phyloP scores from a whole-genome alignment of 2,888 invertebrate species.

The Macaria notata region DNA sequence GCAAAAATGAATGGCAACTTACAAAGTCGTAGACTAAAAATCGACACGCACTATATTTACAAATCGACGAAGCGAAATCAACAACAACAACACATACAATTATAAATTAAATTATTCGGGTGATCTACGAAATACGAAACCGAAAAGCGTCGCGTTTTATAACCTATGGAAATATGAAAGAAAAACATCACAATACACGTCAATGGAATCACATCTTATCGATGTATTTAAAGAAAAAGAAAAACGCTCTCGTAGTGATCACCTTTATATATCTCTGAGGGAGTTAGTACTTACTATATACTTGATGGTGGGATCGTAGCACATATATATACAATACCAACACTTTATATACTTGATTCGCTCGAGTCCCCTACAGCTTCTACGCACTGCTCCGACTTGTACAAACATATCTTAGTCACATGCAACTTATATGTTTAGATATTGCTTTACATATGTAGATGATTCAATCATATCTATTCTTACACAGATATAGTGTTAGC shows the following conservation, averaged over 20 bases:
- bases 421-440: no score
- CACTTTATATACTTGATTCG: constrained; percentile 74
- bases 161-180: constrained; percentile 71
- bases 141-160: constrained; percentile 56
- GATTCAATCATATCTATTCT: no score
- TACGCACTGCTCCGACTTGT: constrained; percentile 29
- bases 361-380: constrained; percentile 71
- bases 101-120: constrained; percentile 57
- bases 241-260: constrained; percentile 56
- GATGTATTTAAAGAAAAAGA: constrained; percentile 50
- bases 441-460: no score
- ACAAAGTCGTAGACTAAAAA: constrained; percentile 38
- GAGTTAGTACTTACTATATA: constrained; percentile 77
- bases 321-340: constrained; percentile 80
- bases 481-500: no score
- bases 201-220: constrained; percentile 73
- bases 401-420: constrained; percentile 21
- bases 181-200: constrained; percentile 72
- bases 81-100: constrained; percentile 56
- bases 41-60: constrained; percentile 50
- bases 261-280: constrained; percentile 66
- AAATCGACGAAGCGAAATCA: constrained; percentile 58
- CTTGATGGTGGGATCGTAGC: constrained; percentile 78
- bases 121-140: constrained; percentile 53
- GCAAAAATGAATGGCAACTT: constrained; percentile 59